Conservation (phyloP, 2,113 vertebrate genomes). For the Antechinus flavipes region DNA sequence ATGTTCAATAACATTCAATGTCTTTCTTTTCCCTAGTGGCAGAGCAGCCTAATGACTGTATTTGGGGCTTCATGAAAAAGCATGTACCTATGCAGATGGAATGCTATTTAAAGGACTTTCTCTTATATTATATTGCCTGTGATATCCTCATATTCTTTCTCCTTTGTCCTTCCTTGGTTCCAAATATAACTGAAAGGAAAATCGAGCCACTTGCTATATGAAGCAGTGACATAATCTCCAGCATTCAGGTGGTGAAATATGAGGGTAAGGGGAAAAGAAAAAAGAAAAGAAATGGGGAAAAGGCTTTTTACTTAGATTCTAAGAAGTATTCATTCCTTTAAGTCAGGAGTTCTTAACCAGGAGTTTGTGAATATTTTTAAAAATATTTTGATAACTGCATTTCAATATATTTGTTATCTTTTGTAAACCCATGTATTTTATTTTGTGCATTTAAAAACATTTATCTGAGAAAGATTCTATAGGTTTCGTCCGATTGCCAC, state of each 20-base stretch:
- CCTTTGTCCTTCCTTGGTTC: slow-evolving; percentile 76
- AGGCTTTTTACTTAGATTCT: slow-evolving; percentile 61
- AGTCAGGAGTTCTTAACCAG: not conserved
- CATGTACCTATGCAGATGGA: slow-evolving; percentile 81
- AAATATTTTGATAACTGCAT: not conserved
- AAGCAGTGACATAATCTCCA: slow-evolving; percentile 64
- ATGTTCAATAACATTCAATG: slow-evolving; percentile 85
- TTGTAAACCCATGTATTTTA: not conserved
- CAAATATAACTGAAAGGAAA: slow-evolving; percentile 74
- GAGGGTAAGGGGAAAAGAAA: slow-evolving; percentile 11
- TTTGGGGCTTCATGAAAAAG: slow-evolving; percentile 78
- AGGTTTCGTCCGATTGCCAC: not conserved
- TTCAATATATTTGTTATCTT: not conserved
- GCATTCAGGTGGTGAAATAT: slow-evolving; percentile 56
- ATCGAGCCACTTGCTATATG: slow-evolving; percentile 67
- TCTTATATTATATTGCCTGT: slow-evolving; percentile 81
- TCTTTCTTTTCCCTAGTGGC: slow-evolving; percentile 76
- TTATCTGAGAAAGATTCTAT: not conserved
- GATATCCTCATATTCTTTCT: slow-evolving; percentile 80
- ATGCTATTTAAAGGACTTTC: slow-evolving; percentile 79
- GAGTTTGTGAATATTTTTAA: not conserved
- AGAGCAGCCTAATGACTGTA: slow-evolving; percentile 78
- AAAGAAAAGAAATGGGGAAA: slow-evolving; percentile 50
- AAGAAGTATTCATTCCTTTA: not conserved
- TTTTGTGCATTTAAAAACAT: not conserved